Conservation (phyloP, 1,140 invertebrate species). For the Polyergus mexicanus region DNA sequence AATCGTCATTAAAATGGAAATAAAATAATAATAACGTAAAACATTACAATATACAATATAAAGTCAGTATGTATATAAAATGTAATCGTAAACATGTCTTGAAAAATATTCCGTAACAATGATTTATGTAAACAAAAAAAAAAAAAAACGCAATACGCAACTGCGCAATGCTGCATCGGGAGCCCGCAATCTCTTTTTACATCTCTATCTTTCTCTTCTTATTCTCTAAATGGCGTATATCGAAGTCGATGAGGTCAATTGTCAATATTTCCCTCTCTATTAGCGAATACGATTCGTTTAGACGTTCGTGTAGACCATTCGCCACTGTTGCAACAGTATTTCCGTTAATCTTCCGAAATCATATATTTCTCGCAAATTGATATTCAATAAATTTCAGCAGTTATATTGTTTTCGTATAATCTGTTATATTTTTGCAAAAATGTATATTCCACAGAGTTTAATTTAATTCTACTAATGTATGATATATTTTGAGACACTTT, state of each 20-base stretch:
- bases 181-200: constrained; percentile 15
- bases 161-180: not conserved
- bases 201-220: not conserved
- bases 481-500: not conserved
- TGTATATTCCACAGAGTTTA: not conserved
- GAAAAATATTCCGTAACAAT: constrained; percentile 22
- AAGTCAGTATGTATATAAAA: constrained; percentile 9
- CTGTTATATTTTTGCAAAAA: not conserved
- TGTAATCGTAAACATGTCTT: constrained; percentile 23
- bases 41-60: not conserved
- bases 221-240: constrained; percentile 20
- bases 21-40: not conserved
- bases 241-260: constrained; percentile 54
- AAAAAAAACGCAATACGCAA: constrained; percentile 24
- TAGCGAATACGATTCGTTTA: constrained; percentile 51
- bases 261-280: constrained; percentile 55
- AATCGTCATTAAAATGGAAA: not conserved
- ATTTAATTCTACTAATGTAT: not conserved
- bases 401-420: not conserved
- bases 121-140: too few relatives aligned
- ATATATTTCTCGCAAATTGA: not conserved
- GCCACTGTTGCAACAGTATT: not conserved
- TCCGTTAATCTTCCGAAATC: constrained; percentile 6
- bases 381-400: not conserved
- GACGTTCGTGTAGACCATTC: constrained; percentile 38